A percentile compares a stretch with the other conserved stretches of the same genome.
phyloP scores from a whole-genome alignment of 2,797 vertebrate genomes.

The Pterois miles region DNA sequence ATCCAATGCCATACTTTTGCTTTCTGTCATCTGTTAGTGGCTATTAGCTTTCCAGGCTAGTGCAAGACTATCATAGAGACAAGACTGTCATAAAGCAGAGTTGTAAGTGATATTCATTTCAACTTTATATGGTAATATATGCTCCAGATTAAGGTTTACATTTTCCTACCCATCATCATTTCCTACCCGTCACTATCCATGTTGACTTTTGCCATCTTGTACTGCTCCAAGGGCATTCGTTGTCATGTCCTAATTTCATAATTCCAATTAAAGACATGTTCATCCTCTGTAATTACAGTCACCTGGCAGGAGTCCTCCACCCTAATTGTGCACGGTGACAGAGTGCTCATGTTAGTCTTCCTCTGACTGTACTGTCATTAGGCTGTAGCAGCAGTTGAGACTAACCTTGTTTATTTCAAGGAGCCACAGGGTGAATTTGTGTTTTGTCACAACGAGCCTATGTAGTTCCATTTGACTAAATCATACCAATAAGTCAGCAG shows the following conservation, averaged over 20 bases:
- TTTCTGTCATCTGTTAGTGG: neutral
- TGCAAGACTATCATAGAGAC: too few species aligned
- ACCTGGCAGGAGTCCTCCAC: slow-evolving; percentile 61
- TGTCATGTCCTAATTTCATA: slow-evolving; percentile 53
- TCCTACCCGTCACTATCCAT: slow-evolving; percentile 1
- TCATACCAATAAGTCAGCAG: neutral
- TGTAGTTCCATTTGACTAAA: neutral
- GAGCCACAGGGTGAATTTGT: slow-evolving; percentile 9
- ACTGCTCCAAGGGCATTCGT: slow-evolving; percentile 39
- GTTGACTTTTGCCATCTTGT: slow-evolving; percentile 32
- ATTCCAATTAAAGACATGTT: slow-evolving; percentile 66
- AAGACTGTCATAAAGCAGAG: neutral
- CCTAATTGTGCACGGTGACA: slow-evolving; percentile 50
- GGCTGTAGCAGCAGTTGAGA: slow-evolving; percentile 18
- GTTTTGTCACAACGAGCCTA: slow-evolving; percentile 12
- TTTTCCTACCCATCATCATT: slow-evolving; percentile 1
- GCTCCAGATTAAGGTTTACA: neutral
- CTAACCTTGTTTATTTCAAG: slow-evolving; percentile 40
- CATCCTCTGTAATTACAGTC: slow-evolving; percentile 72
- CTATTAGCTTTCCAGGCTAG: neutral
- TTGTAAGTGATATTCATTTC: neutral
- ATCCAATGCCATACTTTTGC: neutral
- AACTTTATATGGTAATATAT: neutral
- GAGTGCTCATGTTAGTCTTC: slow-evolving; percentile 45
- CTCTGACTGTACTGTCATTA: slow-evolving; percentile 43